phyloP scores from a whole-genome alignment of 37 sponge, comb jelly and placozoan species.

The Lycopodina hypogea region DNA sequence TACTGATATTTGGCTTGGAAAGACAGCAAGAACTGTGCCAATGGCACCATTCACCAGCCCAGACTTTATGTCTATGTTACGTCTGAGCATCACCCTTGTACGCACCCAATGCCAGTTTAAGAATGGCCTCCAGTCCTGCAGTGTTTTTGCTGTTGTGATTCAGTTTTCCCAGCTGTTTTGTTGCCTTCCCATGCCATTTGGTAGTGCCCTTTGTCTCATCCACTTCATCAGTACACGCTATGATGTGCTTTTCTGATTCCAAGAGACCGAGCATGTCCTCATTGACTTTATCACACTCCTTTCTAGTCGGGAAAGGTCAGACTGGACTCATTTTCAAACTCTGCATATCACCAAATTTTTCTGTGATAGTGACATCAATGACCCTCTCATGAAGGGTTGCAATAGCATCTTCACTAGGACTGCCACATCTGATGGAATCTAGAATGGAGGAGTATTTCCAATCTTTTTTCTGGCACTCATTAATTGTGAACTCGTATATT shows the following conservation, averaged over 20 bases:
- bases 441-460: too few relatives aligned
- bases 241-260: background rate
- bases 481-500: constrained; percentile 62
- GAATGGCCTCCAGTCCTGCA: constrained; percentile 55
- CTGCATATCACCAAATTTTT: constrained; percentile 4
- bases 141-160: constrained; percentile 61
- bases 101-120: constrained; percentile 53
- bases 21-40: constrained; percentile 36
- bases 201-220: constrained; percentile 45
- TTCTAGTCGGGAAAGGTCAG: constrained; percentile 57
- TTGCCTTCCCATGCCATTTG: too few relatives aligned
- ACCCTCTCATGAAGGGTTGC: constrained; percentile 18
- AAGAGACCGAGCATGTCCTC: background rate
- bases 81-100: constrained; percentile 66
- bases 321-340: constrained; percentile 32
- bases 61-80: constrained; percentile 53
- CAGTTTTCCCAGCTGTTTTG: constrained; percentile 41
- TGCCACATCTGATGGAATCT: too few relatives aligned
- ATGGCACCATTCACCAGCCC: constrained; percentile 68
- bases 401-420: too few relatives aligned
- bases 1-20: constrained; percentile 14
- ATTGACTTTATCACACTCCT: background rate
- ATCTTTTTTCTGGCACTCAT: too few relatives aligned
- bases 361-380: too few relatives aligned
- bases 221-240: constrained; percentile 47